A percentile compares a stretch with the other conserved stretches of the same genome.
These are phyloP conservation scores for Aradophagus sp. DNA, from an alignment of 1,140 invertebrate species.

Conservation along the genomic window DNA sequence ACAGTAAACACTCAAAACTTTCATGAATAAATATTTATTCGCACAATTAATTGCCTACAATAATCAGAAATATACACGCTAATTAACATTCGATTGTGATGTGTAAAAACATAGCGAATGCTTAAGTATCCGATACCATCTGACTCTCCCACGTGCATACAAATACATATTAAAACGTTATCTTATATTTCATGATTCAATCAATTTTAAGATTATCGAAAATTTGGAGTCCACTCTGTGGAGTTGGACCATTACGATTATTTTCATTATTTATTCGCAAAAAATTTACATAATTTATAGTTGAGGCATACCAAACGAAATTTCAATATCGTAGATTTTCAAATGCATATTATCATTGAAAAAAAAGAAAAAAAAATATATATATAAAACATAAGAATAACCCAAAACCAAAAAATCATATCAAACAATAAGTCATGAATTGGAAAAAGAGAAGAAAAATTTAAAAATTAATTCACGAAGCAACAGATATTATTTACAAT, in stretches of 20 bases:
- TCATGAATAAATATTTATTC: constrained; percentile 70
- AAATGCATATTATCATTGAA: not conserved
- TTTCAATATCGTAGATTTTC: no score
- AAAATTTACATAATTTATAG: constrained; percentile 8
- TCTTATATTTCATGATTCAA: constrained; percentile 24
- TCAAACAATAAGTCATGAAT: constrained; percentile 1
- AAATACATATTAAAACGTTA: constrained; percentile 46
- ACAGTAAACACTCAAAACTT: constrained; percentile 49
- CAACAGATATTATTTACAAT: constrained; percentile 53
- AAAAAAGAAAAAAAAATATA: not conserved
- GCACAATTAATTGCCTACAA: constrained; percentile 67
- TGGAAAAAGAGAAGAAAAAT: constrained; percentile 10
- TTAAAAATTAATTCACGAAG: constrained; percentile 28
- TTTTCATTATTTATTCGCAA: constrained; percentile 19
- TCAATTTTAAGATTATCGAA: constrained; percentile 20
- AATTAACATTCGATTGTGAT: constrained; percentile 62
- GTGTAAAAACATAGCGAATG: constrained; percentile 62
- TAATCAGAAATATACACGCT: constrained; percentile 61
- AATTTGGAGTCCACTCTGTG: constrained; percentile 15
- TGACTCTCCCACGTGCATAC: constrained; percentile 51
- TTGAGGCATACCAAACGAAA: no score
- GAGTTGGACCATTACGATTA: constrained; percentile 14
- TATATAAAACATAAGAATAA: not conserved
- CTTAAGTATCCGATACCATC: constrained; percentile 60
- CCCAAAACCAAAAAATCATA: constrained; percentile 43